Evolutionary conservation across 2,888 invertebrate genomes (phyloP), one percentile per base, ranked within the genome.

Genomic region (Agrochola circellaris): DNA sequence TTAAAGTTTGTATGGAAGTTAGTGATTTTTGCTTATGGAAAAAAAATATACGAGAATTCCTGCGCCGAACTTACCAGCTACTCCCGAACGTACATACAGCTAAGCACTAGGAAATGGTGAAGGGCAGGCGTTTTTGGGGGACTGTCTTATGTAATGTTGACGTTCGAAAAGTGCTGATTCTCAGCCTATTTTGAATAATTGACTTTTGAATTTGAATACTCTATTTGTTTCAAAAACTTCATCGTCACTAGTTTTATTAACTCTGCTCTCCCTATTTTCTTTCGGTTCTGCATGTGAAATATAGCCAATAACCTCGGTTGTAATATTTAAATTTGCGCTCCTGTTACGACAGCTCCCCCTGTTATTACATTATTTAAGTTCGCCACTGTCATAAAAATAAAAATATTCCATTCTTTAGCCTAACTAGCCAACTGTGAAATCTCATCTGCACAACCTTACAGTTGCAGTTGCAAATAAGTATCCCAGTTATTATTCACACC

Each of bases 401-500:
- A 75, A 87, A 81, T 82, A 83, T 75, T 81, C 62, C 69, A 74
- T 81, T 84, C 83, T 86, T 87, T 77, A 82, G 75, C 83, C 83
- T 92, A 92, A 92, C 91, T 89, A 91, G 90, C 88, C 89, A 86
- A 91, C 91, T 92, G 90, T 90, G 90, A 93, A 94, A 93, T 91
- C 90, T 88, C 90, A 92, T 93, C 93, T 92, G 89, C 85, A 91
- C 84, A 90, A 89, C 89, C 90, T 89, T 85, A 82, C 84, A 87
- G 84, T 84, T 88, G 91, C 91, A 92, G 87, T 93, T 92, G 92
- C 92, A 92, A 94, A 93, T 93, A 93, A 92, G 90, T 92, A 92
- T 90, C 87, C 87, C 81, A 86, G 90, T 92, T 91, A 93, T 94
- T 93, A 94, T 93, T 93, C 93, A 93, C 92, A 93, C 91, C 38